These are phyloP conservation scores for Conger conger DNA, from an alignment of 2,113 vertebrate species.

Conservation along the genomic window DNA sequence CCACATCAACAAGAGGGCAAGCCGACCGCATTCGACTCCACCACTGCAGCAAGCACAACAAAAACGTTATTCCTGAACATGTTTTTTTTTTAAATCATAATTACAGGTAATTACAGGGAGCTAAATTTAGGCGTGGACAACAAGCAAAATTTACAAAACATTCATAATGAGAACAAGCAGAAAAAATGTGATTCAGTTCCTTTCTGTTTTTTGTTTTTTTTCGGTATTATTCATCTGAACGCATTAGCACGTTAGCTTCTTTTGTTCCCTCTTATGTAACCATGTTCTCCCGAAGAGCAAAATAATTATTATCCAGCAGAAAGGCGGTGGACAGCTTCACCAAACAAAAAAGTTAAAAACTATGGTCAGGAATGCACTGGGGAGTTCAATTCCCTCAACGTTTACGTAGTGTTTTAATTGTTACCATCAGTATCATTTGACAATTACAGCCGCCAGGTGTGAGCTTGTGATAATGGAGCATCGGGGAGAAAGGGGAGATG, in stretches of 20 bases:
- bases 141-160: neutral
- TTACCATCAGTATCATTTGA: neutral
- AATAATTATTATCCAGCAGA: neutral
- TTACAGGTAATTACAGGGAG: neutral
- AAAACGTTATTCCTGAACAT: neutral
- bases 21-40: neutral
- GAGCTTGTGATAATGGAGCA: neutral
- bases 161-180: neutral
- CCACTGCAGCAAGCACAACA: neutral
- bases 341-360: neutral
- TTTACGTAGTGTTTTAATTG: neutral
- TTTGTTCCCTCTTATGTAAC: neutral
- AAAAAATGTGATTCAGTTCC: neutral
- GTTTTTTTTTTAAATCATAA: neutral
- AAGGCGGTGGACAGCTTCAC: neutral
- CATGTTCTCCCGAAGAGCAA: neutral
- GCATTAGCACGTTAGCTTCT: neutral
- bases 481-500: neutral
- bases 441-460: neutral
- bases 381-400: neutral
- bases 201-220: neutral
- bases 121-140: neutral
- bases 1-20: neutral
- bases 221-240: neutral
- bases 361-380: neutral